Evolutionary conservation across 2,113 vertebrate species (phyloP).

Genomic region (Onychorhynchus coronatus): DNA sequence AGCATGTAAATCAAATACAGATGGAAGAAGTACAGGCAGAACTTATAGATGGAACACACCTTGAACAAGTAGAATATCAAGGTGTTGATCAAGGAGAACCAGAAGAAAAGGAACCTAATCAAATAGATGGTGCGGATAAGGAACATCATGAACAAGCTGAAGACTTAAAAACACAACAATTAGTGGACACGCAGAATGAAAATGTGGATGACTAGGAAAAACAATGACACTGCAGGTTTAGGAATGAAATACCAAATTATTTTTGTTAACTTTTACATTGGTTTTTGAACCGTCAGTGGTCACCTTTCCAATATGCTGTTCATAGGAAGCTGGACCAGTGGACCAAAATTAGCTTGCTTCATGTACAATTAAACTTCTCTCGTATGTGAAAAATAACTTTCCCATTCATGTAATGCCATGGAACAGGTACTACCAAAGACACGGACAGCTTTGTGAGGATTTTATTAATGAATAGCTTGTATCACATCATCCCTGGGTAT

Average conservation of each 20-base stretch:
- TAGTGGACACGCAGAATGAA: constrained; percentile 56
- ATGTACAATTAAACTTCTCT: constrained; percentile 51
- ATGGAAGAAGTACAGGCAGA: constrained; percentile 80
- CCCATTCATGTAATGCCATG: constrained; percentile 1
- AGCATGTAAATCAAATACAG: constrained; percentile 78
- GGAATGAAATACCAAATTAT: constrained; percentile 50
- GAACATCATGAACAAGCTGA: constrained; percentile 48
- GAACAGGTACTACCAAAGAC: constrained; percentile 36
- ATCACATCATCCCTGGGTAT: constrained; percentile 27
- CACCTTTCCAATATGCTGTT: constrained; percentile 35
- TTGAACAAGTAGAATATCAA: constrained; percentile 69
- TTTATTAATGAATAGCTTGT: constrained; percentile 64
- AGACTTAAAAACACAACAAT: constrained; percentile 46
- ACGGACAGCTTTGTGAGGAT: constrained; percentile 51
- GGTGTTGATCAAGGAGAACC: constrained; percentile 55
- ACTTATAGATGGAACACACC: constrained; percentile 69
- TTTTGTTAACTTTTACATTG: constrained; percentile 59
- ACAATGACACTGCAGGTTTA: constrained; percentile 33
- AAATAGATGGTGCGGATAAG: neutral
- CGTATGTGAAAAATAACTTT: neutral
- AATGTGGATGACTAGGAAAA: constrained; percentile 48
- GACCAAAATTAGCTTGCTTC: constrained; percentile 72
- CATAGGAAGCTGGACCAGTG: constrained; percentile 53
- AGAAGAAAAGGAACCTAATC: constrained; percentile 44
- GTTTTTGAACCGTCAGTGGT: constrained; percentile 45